Evolutionary conservation across 2,888 invertebrate species (phyloP).

Genomic region (Actias luna): DNA sequence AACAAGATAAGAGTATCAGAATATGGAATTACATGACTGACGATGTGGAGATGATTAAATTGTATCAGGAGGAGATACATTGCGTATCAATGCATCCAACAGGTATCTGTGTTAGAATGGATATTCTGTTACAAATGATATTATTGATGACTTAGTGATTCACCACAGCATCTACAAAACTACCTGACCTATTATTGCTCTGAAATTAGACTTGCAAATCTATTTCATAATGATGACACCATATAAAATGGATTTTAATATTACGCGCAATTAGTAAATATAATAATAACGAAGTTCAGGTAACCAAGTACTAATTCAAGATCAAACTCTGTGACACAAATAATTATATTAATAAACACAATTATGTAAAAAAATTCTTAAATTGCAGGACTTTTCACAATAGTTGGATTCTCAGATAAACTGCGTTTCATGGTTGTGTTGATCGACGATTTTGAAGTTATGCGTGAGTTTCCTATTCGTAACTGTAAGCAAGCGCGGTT

Average conservation of each 20-base stretch:
- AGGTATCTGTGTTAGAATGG: conserved; percentile 34
- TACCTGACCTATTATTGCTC: no score
- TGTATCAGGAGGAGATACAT: conserved; percentile 92
- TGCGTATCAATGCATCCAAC: conserved; percentile 88
- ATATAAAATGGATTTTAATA: no score
- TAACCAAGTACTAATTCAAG: no score
- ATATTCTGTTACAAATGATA: not conserved
- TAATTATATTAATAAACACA: not conserved
- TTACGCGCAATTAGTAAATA: no score
- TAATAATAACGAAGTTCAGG: no score
- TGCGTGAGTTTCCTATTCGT: conserved; percentile 87
- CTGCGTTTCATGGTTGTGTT: conserved; percentile 93
- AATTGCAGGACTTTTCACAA: conserved; percentile 88
- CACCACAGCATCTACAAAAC: no score
- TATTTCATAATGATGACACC: no score
- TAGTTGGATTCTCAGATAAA: conserved; percentile 95
- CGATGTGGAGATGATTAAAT: conserved; percentile 88
- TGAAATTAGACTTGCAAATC: no score
- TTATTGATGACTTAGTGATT: no score
- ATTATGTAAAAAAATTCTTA: not conserved
- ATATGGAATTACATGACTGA: conserved; percentile 96
- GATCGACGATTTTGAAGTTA: conserved; percentile 91
- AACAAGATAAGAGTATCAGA: conserved; percentile 90
- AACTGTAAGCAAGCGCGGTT: conserved; percentile 90
- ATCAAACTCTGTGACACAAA: not conserved